A percentile compares a stretch with the other conserved stretches of the same genome.
These are phyloP conservation scores for Arrhopalites spinosus DNA, from an alignment of 2,888 invertebrate genomes.

Conservation along the genomic window DNA sequence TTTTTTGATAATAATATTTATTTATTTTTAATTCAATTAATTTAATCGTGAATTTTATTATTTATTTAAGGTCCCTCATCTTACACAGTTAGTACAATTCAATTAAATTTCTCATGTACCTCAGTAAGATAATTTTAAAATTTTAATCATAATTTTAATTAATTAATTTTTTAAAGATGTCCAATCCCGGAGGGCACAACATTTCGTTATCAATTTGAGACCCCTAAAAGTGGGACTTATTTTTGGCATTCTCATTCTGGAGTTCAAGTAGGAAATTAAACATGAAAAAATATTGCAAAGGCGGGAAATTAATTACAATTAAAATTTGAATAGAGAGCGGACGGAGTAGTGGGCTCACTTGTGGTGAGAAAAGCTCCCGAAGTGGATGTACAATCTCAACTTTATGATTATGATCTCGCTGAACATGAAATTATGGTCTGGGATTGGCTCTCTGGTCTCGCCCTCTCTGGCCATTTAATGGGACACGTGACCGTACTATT, in stretches of 20 bases:
- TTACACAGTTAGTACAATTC: no score
- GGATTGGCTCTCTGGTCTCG: conserved; percentile 70
- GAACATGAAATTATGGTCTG: conserved; percentile 75
- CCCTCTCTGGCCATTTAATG: not conserved
- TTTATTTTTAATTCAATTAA: not conserved
- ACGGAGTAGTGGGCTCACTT: conserved; percentile 58
- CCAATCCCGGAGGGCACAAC: conserved; percentile 58
- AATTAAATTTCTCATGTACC: no score
- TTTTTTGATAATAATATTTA: conserved; percentile 73
- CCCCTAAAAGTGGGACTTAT: not conserved
- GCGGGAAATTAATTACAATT: no score
- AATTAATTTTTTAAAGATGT: no score
- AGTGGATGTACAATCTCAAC: conserved; percentile 70
- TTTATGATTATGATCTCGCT: conserved; percentile 77
- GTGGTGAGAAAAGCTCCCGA: conserved; percentile 78
- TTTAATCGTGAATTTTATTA: not conserved
- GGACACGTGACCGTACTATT: not conserved
- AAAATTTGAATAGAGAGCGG: not conserved
- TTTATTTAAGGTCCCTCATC: no score
- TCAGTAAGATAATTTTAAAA: no score
- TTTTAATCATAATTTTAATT: no score
- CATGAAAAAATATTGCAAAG: no score
- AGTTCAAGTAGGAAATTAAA: not conserved
- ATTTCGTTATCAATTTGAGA: conserved; percentile 6
- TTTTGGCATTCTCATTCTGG: conserved; percentile 10